Conservation (phyloP, 2,888 invertebrate species). For the Machimus atricapillus region DNA sequence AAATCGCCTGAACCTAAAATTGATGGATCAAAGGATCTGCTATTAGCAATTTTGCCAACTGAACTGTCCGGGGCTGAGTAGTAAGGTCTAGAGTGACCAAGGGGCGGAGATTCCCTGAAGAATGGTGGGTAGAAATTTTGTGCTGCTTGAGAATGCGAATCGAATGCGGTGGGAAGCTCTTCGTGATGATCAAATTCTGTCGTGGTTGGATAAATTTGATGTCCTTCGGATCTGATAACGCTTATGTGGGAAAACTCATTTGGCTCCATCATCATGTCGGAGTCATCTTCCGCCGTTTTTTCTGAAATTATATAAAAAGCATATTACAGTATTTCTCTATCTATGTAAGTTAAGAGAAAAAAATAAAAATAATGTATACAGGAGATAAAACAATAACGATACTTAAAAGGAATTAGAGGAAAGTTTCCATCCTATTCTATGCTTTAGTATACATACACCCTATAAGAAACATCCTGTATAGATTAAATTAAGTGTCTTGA, state of each 20-base stretch:
- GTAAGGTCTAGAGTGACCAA: slow-evolving; percentile 70
- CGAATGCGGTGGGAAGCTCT: neutral
- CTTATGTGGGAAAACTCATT: slow-evolving; percentile 57
- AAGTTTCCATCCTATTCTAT: no score
- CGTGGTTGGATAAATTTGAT: slow-evolving; percentile 55
- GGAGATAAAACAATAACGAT: no score
- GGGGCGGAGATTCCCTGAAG: slow-evolving; percentile 66
- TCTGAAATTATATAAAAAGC: slow-evolving; percentile 51
- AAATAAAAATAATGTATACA: no score
- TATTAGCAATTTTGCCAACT: slow-evolving; percentile 61
- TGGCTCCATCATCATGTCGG: slow-evolving; percentile 63
- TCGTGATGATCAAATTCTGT: slow-evolving; percentile 44
- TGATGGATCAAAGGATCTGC: slow-evolving; percentile 67
- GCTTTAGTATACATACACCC: no score
- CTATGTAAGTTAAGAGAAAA: neutral
- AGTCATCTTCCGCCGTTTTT: slow-evolving; percentile 59
- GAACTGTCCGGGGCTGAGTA: slow-evolving; percentile 68
- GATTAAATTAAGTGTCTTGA: no score
- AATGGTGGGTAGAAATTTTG: slow-evolving; percentile 83
- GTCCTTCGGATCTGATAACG: slow-evolving; percentile 58
- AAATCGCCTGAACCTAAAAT: slow-evolving; percentile 85
- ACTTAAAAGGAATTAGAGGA: no score
- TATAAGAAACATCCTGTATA: no score
- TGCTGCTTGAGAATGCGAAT: slow-evolving; percentile 63
- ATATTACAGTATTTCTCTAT: neutral